phyloP scores from a whole-genome alignment of 2,113 vertebrate genomes.

The Climacteris rufus region DNA sequence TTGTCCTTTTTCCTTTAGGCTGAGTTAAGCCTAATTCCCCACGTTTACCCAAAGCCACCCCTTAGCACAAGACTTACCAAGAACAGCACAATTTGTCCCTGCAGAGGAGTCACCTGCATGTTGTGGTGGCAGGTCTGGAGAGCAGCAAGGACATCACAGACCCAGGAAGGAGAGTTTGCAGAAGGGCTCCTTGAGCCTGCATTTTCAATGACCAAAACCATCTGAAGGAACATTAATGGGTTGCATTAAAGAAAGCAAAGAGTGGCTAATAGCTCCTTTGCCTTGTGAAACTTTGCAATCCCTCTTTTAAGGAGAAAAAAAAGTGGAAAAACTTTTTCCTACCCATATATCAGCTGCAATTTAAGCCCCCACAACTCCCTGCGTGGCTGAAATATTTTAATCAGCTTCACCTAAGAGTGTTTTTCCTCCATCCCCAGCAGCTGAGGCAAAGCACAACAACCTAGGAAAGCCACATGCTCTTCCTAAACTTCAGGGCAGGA shows the following conservation, averaged over 20 bases:
- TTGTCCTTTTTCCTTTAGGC: background rate
- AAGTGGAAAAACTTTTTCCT: fast-evolving
- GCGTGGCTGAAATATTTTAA: background rate
- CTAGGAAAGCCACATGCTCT: background rate
- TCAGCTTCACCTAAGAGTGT: background rate
- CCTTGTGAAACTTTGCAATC: background rate
- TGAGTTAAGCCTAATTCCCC: background rate
- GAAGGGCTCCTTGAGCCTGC: background rate
- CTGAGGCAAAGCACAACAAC: background rate
- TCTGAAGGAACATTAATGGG: background rate
- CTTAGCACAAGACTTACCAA: background rate
- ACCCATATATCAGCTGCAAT: fast-evolving
- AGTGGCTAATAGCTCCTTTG: background rate
- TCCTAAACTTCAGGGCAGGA: background rate
- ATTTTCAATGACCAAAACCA: background rate
- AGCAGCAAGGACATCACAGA: fast-evolving
- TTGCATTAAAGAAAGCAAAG: background rate
- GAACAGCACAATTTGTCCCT: background rate
- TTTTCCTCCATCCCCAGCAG: background rate
- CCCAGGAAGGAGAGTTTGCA: fast-evolving
- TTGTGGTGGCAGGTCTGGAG: fast-evolving
- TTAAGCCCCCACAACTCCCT: background rate
- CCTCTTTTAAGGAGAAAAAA: background rate
- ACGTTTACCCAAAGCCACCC: background rate
- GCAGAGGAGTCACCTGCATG: background rate